phyloP scores from a whole-genome alignment of 1,140 invertebrate genomes.

The Ips typographus region DNA sequence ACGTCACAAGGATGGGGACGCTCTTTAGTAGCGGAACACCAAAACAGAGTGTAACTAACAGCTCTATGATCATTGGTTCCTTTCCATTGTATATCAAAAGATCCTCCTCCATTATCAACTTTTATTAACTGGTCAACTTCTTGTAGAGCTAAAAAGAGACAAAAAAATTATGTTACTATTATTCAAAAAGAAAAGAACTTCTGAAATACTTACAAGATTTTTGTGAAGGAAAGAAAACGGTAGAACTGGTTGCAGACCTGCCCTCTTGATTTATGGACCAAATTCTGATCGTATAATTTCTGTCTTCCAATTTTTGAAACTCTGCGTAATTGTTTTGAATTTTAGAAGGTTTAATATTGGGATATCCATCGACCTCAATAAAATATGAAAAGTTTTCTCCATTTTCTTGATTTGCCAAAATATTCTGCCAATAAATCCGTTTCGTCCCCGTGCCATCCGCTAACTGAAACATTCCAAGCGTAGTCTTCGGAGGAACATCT shows the following conservation, averaged over 20 bases:
- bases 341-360: slow-evolving; percentile 49
- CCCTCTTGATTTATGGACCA: slow-evolving; percentile 62
- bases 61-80: slow-evolving; percentile 54
- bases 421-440: slow-evolving; percentile 70
- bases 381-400: slow-evolving; percentile 58
- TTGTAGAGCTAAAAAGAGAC: slow-evolving; percentile 50
- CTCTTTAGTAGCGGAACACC: slow-evolving; percentile 65
- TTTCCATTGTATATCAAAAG: slow-evolving; percentile 73
- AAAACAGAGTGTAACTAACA: slow-evolving; percentile 71
- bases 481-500: slow-evolving; percentile 60
- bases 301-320: slow-evolving; percentile 55
- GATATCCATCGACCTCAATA: slow-evolving; percentile 51
- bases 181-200: background rate
- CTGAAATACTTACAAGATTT: slow-evolving; percentile 55
- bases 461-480: slow-evolving; percentile 66
- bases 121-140: slow-evolving; percentile 66
- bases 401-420: slow-evolving; percentile 62
- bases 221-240: slow-evolving; percentile 62
- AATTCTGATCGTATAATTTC: slow-evolving; percentile 56
- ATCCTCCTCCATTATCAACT: slow-evolving; percentile 64
- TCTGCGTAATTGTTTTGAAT: slow-evolving; percentile 57
- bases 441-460: slow-evolving; percentile 54
- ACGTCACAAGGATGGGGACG: slow-evolving; percentile 62
- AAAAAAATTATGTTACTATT: background rate
- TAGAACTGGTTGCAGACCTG: slow-evolving; percentile 57